These are phyloP conservation scores for Zosterops borbonicus DNA, from an alignment of 2,113 vertebrate genomes.

Conservation along the genomic window DNA sequence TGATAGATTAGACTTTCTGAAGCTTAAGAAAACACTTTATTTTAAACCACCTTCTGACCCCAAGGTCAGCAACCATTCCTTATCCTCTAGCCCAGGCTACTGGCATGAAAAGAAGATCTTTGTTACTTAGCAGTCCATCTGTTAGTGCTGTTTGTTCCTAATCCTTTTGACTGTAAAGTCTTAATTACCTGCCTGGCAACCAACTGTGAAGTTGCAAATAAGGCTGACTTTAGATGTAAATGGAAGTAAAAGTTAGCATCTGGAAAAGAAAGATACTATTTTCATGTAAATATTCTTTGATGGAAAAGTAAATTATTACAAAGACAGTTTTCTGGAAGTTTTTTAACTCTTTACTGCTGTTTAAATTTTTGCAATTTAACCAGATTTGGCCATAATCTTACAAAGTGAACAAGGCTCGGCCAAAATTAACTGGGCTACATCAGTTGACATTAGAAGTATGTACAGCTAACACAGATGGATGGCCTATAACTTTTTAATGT, in stretches of 20 bases:
- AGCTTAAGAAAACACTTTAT: not conserved
- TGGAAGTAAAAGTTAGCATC: not conserved
- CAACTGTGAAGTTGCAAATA: not conserved
- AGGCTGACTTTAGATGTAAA: not conserved
- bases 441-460: not conserved
- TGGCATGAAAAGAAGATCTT: conserved; percentile 4
- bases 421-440: not conserved
- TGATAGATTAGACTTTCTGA: not conserved
- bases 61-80: not conserved
- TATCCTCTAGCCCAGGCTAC: not conserved
- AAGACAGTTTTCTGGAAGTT: not conserved
- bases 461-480: not conserved
- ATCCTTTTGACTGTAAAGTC: not conserved
- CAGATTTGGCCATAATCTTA: not conserved
- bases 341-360: not conserved
- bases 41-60: not conserved
- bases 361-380: not conserved
- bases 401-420: not conserved
- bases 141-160: conserved; percentile 7
- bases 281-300: not conserved
- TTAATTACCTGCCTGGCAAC: not conserved
- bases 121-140: conserved; percentile 51
- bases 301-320: not conserved
- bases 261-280: not conserved
- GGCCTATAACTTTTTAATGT: not conserved